Evolutionary conservation across 2,113 vertebrate species (phyloP).

Genomic region (Theropithecus gelada): DNA sequence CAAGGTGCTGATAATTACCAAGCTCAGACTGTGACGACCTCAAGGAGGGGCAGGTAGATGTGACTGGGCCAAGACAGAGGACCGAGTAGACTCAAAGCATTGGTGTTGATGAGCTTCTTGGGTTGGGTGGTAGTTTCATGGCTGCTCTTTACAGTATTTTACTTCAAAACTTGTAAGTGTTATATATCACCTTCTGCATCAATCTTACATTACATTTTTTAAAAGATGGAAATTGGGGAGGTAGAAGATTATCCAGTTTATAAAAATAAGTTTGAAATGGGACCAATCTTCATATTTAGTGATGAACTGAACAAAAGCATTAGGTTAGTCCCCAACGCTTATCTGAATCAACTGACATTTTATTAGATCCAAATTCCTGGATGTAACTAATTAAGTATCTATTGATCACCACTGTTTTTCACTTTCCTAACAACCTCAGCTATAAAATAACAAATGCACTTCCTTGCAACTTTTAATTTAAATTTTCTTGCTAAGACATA

Average conservation of each 20-base stretch:
- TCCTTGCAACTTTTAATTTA: slow-evolving; percentile 62
- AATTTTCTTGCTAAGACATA: slow-evolving; percentile 54
- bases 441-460: slow-evolving; percentile 18
- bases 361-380: neutral
- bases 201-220: neutral
- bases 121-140: neutral
- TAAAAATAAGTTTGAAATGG: slow-evolving; percentile 1
- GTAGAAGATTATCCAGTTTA: neutral
- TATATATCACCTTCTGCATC: neutral
- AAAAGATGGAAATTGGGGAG: neutral
- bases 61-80: neutral
- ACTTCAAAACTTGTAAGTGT: neutral
- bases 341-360: neutral
- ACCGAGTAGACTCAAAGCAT: neutral
- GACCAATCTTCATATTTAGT: neutral
- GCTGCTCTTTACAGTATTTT: neutral
- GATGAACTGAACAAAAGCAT: neutral
- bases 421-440: neutral
- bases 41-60: neutral
- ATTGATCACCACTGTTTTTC: neutral
- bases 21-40: neutral
- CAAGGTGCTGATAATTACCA: neutral
- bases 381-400: neutral
- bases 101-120: neutral
- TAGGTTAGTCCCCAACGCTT: neutral